Evolutionary conservation across 2,113 vertebrate genomes (phyloP).

Genomic region (Oncorhynchus nerka): DNA sequence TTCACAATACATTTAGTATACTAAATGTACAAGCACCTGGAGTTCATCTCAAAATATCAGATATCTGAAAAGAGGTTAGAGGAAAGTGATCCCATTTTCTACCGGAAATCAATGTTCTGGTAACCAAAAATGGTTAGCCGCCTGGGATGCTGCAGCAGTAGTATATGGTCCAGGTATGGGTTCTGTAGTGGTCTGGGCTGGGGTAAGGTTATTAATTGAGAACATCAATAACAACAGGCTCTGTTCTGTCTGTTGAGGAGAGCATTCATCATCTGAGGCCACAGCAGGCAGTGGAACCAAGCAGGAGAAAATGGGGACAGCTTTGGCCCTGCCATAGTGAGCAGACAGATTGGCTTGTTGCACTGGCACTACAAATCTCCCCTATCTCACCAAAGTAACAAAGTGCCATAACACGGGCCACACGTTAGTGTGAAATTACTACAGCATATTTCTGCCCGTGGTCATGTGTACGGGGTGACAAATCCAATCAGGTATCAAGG

Average conservation of each 20-base stretch:
- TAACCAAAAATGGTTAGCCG: no score
- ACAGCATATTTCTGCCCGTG: conserved; percentile 54
- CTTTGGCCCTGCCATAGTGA: conserved; percentile 61
- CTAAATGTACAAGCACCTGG: not conserved
- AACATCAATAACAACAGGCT: conserved; percentile 70
- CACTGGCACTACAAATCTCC: conserved; percentile 48
- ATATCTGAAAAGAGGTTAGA: no score
- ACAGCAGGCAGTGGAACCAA: conserved; percentile 55
- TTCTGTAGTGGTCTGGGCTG: conserved; percentile 23
- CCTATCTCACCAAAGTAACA: conserved; percentile 21
- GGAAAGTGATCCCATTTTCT: no score
- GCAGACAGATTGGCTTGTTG: conserved; percentile 35
- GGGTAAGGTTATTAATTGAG: conserved; percentile 69
- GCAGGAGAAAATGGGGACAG: conserved; percentile 65
- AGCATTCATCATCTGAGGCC: conserved; percentile 71
- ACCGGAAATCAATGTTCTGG: no score
- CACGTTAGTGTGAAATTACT: conserved; percentile 59
- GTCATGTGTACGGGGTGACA: conserved; percentile 53
- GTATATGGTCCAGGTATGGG: conserved; percentile 18
- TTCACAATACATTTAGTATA: no score
- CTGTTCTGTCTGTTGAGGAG: conserved; percentile 56
- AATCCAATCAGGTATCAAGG: conserved; percentile 52
- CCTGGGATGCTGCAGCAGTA: no score
- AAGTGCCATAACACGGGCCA: conserved; percentile 51
- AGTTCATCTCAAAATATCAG: no score